These are phyloP conservation scores for Anniella stebbinsi DNA, from an alignment of 2,797 vertebrate genomes.

Conservation along the genomic window DNA sequence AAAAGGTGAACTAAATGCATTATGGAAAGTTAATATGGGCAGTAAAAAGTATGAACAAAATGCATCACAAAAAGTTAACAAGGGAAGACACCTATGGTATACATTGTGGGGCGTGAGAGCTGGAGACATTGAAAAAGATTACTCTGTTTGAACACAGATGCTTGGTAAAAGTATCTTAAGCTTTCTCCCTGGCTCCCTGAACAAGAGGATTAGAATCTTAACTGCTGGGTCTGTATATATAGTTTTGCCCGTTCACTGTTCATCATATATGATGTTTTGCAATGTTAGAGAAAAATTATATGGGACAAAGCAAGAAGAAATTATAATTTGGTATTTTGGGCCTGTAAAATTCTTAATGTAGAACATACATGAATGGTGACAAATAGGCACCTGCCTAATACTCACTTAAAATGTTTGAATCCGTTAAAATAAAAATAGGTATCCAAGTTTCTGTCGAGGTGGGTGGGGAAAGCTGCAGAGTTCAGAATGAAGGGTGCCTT, in stretches of 20 bases:
- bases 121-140: constrained; percentile 22
- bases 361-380: background rate
- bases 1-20: constrained; percentile 52
- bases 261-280: background rate
- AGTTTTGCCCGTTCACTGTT: background rate
- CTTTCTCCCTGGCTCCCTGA: no score
- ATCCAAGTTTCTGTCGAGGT: background rate
- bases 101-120: constrained; percentile 57
- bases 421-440: constrained; percentile 29
- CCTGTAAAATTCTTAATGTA: constrained; percentile 3
- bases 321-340: constrained; percentile 31
- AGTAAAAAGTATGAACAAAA: constrained; percentile 51
- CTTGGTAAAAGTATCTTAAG: fast-evolving
- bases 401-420: constrained; percentile 13
- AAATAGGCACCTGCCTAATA: constrained; percentile 23
- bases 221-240: constrained; percentile 33
- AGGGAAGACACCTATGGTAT: constrained; percentile 46
- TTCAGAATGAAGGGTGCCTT: constrained; percentile 26
- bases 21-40: constrained; percentile 46
- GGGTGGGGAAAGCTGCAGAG: constrained; percentile 3
- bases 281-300: background rate
- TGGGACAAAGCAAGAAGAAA: background rate
- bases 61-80: constrained; percentile 49
- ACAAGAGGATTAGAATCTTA: constrained; percentile 57
- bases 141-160: background rate